phyloP scores from a whole-genome alignment of 1,140 invertebrate species.

The Hycleus cichorii region DNA sequence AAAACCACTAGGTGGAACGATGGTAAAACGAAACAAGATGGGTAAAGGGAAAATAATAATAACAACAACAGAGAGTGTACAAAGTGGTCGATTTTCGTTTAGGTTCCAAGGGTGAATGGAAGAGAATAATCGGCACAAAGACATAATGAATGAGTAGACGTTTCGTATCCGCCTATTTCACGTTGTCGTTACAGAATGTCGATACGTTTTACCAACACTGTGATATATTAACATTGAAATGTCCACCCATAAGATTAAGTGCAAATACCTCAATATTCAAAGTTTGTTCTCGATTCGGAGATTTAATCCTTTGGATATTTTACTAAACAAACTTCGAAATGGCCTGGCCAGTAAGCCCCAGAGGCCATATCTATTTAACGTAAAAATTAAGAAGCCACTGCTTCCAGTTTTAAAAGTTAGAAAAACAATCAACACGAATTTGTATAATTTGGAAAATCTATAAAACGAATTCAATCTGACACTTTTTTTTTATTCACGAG shows the following conservation, averaged over 20 bases:
- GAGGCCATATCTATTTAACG: too few species aligned
- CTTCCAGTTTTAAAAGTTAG: too few species aligned
- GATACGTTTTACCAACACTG: slow-evolving; percentile 28
- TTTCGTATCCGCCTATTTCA: slow-evolving; percentile 23
- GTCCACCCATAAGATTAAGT: slow-evolving; percentile 30
- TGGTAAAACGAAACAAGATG: too few species aligned
- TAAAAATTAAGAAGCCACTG: too few species aligned
- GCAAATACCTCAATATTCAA: slow-evolving; percentile 24
- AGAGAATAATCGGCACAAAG: slow-evolving; percentile 19
- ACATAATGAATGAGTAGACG: slow-evolving; percentile 19
- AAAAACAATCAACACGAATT: too few species aligned
- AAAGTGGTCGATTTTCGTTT: slow-evolving; percentile 7
- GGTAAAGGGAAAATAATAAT: too few species aligned
- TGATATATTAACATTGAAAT: slow-evolving; percentile 30
- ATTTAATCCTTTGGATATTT: too few species aligned
- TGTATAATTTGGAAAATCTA: too few species aligned
- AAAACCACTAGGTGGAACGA: not conserved
- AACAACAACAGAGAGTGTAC: not conserved
- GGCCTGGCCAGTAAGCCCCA: too few species aligned
- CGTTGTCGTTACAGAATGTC: slow-evolving; percentile 21
- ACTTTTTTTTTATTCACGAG: too few species aligned
- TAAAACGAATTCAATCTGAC: too few species aligned
- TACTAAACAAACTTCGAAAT: too few species aligned
- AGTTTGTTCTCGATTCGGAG: slow-evolving; percentile 2
- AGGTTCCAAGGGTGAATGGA: not conserved